Evolutionary conservation across 2,797 vertebrate species (phyloP).

Genomic region (Bufotes viridis): DNA sequence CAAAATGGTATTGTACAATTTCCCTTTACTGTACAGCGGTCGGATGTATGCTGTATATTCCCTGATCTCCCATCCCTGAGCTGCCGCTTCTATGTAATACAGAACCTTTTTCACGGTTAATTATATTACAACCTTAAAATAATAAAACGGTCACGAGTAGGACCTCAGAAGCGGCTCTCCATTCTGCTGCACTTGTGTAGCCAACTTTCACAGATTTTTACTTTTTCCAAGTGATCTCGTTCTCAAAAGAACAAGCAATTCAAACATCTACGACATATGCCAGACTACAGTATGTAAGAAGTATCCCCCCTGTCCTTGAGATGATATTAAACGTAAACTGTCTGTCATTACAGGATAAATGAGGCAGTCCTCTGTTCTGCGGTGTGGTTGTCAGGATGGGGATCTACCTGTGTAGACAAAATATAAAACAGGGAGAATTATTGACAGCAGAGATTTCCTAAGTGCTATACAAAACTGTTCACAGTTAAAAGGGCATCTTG

Average conservation of each 20-base stretch:
- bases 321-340: not conserved
- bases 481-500: not conserved
- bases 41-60: not conserved
- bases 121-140: not conserved
- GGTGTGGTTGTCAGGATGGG: constrained; percentile 69
- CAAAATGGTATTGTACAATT: not conserved
- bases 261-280: not conserved
- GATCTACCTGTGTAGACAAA: constrained; percentile 73
- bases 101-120: not conserved
- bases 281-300: no score
- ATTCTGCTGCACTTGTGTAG: not conserved
- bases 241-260: not conserved
- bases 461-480: not conserved
- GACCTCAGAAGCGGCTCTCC: not conserved
- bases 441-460: not conserved
- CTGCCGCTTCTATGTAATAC: no score
- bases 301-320: not conserved
- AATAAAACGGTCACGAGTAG: no score
- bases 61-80: not conserved
- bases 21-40: not conserved
- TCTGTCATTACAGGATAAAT: constrained; percentile 64
- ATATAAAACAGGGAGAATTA: not conserved
- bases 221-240: not conserved
- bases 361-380: constrained; percentile 69
- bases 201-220: not conserved